phyloP scores from a whole-genome alignment of 2,797 vertebrate genomes.

The Cheirogaleus major region DNA sequence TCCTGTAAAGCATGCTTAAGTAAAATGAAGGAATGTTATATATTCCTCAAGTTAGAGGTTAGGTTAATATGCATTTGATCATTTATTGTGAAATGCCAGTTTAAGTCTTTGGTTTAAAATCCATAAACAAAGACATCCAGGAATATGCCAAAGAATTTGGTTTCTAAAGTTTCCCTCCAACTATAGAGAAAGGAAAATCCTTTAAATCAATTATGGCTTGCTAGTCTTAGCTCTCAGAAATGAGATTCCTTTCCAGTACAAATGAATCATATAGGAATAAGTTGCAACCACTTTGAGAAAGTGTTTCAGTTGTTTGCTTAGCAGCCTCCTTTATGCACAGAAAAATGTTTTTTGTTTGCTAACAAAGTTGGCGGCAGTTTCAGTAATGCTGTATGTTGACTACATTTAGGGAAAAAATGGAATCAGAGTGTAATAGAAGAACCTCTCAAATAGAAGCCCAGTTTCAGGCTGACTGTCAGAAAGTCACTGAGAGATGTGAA shows the following conservation, averaged over 20 bases:
- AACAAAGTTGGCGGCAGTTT: slow-evolving; percentile 57
- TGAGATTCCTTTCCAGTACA: background rate
- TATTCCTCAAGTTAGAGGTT: slow-evolving; percentile 22
- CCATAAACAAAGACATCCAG: background rate
- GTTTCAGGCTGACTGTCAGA: slow-evolving; percentile 90
- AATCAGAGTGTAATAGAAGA: slow-evolving; percentile 91
- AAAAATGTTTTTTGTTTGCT: slow-evolving; percentile 64
- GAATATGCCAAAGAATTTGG: background rate
- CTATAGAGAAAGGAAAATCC: slow-evolving; percentile 21
- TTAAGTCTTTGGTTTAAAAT: slow-evolving; percentile 26
- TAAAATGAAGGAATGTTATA: slow-evolving; percentile 22
- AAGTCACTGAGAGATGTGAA: slow-evolving; percentile 86
- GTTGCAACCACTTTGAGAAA: background rate
- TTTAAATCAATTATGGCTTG: slow-evolving; percentile 30
- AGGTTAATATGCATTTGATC: background rate
- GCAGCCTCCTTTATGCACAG: background rate
- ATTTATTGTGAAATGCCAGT: slow-evolving; percentile 25
- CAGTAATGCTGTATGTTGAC: slow-evolving; percentile 87
- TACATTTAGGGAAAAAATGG: slow-evolving; percentile 91
- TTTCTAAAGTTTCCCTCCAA: background rate
- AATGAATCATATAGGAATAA: background rate
- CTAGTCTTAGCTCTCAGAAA: background rate
- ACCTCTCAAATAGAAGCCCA: slow-evolving; percentile 89
- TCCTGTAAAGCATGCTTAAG: background rate
- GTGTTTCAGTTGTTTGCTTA: background rate